A percentile compares a stretch with the other conserved stretches of the same genome.
These are phyloP conservation scores for Coregonus ussuriensis DNA, from an alignment of 2,797 vertebrate genomes.

Conservation along the genomic window DNA sequence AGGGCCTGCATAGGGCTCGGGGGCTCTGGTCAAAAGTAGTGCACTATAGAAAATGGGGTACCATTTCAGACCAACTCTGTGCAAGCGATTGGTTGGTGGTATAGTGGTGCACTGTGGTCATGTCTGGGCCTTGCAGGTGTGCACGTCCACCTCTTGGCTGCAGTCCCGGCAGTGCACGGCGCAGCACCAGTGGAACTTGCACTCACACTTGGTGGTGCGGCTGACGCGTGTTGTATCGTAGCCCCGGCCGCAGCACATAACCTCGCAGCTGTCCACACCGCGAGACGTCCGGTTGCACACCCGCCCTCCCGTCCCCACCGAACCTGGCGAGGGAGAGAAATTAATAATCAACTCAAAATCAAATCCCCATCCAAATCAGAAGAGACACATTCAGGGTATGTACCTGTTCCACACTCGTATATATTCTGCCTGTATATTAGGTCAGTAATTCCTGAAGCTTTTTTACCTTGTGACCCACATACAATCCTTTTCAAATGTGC, in stretches of 20 bases:
- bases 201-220: constrained; percentile 90
- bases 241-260: constrained; percentile 95
- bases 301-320: constrained; percentile 84
- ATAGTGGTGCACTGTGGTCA: constrained; percentile 60
- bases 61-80: background rate
- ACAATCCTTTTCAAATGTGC: background rate
- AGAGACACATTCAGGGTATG: background rate
- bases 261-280: constrained; percentile 89
- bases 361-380: background rate
- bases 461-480: background rate
- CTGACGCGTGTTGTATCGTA: constrained; percentile 89
- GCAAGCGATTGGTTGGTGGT: background rate
- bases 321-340: constrained; percentile 20
- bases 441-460: background rate
- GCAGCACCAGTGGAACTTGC: constrained; percentile 97
- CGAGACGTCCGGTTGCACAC: constrained; percentile 89
- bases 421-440: background rate
- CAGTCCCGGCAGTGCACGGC: constrained; percentile 93
- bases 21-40: background rate
- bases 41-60: background rate
- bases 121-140: constrained; percentile 89
- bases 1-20: too few species aligned
- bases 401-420: background rate
- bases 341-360: accelerated
- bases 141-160: constrained; percentile 87